Base-by-base conservation (phyloP, 2,888 invertebrate species). In the Scotopteryx bipunctaria region DNA sequence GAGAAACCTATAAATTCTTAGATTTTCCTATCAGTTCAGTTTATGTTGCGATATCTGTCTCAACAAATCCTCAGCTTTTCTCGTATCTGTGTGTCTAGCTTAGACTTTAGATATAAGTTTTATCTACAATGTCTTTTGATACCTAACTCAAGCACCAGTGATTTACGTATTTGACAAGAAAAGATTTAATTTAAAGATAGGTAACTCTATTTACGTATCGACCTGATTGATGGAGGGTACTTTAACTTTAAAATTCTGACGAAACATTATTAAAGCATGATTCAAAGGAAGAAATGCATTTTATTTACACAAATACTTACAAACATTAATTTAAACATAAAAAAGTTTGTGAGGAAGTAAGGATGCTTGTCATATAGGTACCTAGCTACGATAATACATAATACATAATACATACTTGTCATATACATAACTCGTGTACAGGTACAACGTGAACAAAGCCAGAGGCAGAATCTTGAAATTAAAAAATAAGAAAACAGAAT, bases 161-260 rank as follows among this genome's bases (percentile, higher is more conserved):
- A 42, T 42, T 32, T 23, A 32, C 42, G 21, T 21, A 25, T 35
- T 15, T 25, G 23, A 13, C 35, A 29, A 44, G 43, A 54, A 53
- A 54, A 33, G 54, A 54, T 54, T 44, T 48, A 48, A 54, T 48
- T 54, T 54, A 54, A 46, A 54, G 47, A 48, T 54, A 53, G 35
- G 29, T 23, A 14, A 19, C 27, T 14, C 44, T 16, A 23, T 32
- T 11, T 35, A 17, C 48, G 38, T 31, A 3, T 8, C 11, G 17
- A 40, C 29, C 33, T 40, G 44, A 51, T 27, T 21, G 17, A 44
- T 45, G 27, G 19, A 32, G 5, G 11, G 1, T 11, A 3, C 6
- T 32, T 15, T 32, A 32, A 8, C n/a, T n/a, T n/a, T n/a, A n/a
- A 3, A 8, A 8, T 23, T 23, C 5, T 23, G 23, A 23, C 23